Evolutionary conservation across 2,113 vertebrate genomes (phyloP), one percentile per base, ranked within the genome.

Genomic region (Pterocles orientalis): DNA sequence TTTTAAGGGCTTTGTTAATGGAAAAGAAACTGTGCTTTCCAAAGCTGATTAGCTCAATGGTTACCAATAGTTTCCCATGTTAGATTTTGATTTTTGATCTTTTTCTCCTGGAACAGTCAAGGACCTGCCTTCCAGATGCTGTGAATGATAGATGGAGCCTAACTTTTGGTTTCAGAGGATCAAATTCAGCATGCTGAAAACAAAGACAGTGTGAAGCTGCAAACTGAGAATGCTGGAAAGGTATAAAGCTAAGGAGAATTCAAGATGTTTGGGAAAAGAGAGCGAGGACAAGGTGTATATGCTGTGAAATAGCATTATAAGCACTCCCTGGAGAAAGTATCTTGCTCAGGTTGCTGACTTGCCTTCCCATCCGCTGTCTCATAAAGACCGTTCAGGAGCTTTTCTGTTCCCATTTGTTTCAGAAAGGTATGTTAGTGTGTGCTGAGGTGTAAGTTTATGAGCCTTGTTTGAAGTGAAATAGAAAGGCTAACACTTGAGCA

Each of bases 391-490:
- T 45, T 64, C 69, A 87, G 60, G 51, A 75, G n/a, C 2, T 12
- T 41, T 78, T 82, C 39, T 41, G 34, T 60, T 54, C 24, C 64
- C 23, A 4, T 36, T 88, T 75, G 54, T 69, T 90, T 88, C 60
- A 48, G 71, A 66, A 75, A 88, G 7, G 5, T 66, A 12, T 33
- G 31, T 61, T 73, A 20, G 12, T 14, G 10, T 72, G 56, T 82
- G 48, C 57, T 33, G 56, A 6, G 1, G 8, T 65, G 2, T 18
- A 53, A 75, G 48, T 83, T 94, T 83, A 77, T 86, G 94, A 84
- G 61, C 48, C 60, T 86, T 91, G 36, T 26, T 73, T 72, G 77
- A 91, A 75, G 47, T 91, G 68, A 91, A 96, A 85, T 34, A 76
- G 20, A 50, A 72, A 72, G 45, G 45, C 48, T 54, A 20, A 34